phyloP scores from a whole-genome alignment of 1,140 invertebrate species.

The Bicyclus anynana region DNA sequence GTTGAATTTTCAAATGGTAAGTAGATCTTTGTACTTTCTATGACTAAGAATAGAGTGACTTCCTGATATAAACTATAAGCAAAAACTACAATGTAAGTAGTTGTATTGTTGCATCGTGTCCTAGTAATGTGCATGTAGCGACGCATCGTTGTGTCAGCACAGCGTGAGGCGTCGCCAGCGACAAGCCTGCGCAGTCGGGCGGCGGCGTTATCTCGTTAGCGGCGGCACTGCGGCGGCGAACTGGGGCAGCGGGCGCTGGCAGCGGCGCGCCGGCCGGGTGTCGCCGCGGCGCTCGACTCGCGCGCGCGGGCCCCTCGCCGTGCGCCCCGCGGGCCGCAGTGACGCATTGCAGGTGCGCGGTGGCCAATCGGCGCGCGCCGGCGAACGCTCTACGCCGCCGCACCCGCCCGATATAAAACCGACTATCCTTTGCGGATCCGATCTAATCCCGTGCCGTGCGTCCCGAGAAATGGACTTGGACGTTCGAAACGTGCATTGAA shows the following conservation, averaged over 20 bases:
- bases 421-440: conserved; percentile 72
- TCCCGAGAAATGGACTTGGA: conserved; percentile 73
- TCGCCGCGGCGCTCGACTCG: conserved; percentile 24
- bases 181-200: conserved; percentile 37
- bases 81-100: too few species aligned
- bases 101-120: not conserved
- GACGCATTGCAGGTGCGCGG: conserved; percentile 90
- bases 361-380: conserved; percentile 81
- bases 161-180: conserved; percentile 21
- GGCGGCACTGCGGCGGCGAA: conserved; percentile 34
- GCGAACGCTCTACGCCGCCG: conserved; percentile 80
- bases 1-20: too few species aligned
- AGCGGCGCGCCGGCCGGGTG: conserved; percentile 21
- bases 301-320: conserved; percentile 42
- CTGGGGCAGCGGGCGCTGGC: conserved; percentile 30
- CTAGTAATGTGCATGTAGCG: not conserved
- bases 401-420: conserved; percentile 76
- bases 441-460: conserved; percentile 70
- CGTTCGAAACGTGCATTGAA: conserved; percentile 56
- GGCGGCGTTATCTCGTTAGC: conserved; percentile 34
- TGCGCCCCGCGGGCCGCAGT: conserved; percentile 62
- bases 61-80: too few species aligned
- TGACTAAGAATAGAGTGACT: too few species aligned
- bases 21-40: too few species aligned
- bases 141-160: conserved; percentile 22